Percentiles rank a stretch among this genome's conserved stretches.
Conservation (phyloP, 2,797 vertebrate genomes). For the Acrossocheilus wenchowensis region DNA sequence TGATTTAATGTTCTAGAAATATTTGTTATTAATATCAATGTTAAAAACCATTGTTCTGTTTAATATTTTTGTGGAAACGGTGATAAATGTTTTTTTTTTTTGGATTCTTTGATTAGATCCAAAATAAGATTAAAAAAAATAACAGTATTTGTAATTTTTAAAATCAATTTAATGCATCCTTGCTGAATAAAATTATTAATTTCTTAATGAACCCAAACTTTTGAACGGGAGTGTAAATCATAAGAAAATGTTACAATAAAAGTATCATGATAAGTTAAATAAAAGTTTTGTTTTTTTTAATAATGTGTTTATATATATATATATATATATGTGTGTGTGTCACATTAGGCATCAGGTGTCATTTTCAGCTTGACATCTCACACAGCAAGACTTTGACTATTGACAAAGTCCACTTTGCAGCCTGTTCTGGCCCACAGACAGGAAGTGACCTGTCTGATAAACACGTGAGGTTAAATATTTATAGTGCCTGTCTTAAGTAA, state of each 20-base stretch:
- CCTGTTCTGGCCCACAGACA: neutral
- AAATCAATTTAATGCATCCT: neutral
- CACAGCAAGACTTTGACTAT: neutral
- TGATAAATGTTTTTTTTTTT: neutral
- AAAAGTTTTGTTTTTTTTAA: too few relatives aligned
- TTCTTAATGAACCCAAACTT: neutral
- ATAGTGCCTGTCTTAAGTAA: neutral
- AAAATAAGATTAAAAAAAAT: neutral
- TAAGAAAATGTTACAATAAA: neutral
- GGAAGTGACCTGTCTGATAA: conserved; percentile 4
- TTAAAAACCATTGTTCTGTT: neutral
- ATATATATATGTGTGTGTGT: too few relatives aligned
- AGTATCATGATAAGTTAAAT: neutral
- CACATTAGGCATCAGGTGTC: neutral
- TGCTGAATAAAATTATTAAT: neutral
- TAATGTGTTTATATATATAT: neutral
- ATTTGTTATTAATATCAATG: neutral
- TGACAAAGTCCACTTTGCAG: conserved; percentile 16
- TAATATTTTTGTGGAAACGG: neutral
- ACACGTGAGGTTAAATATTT: neutral
- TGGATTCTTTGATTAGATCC: neutral
- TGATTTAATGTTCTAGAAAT: neutral
- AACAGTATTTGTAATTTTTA: neutral
- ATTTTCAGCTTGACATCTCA: neutral
- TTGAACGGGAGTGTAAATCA: neutral